Evolutionary conservation across 1,140 invertebrate species (phyloP), one percentile per base, ranked within the genome.

Genomic region (Oedothorax gibbosus): DNA sequence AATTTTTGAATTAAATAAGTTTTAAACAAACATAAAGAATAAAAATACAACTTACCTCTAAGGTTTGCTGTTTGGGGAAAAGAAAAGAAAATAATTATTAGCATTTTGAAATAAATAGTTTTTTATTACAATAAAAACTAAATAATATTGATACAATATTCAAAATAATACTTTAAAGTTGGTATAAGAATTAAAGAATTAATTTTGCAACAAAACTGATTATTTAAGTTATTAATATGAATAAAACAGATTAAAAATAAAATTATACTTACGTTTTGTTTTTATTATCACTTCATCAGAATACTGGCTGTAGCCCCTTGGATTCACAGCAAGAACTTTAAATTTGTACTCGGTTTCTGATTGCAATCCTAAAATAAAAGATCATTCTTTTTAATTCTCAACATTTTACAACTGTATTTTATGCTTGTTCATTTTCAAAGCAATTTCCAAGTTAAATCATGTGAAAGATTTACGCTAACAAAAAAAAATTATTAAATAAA

Each of bases 281-380:
- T 73, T 64, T 7, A 86, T 85, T 5, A 73, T 60, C 14, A 88
- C 50, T 64, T 85, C 85, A 53, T 88, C 88, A n/a, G 87, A 88
- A 77, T 87, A 88, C 2, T 62, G 72, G 71, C 86, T 87, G 64
- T 87, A 86, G 10, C 88, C 88, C 20, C 87, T 35, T 8, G 87
- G 86, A 83, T 88, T 88, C 6, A 86, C 78, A 35, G 88, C 88
- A 49, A 88, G 60, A 14, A 88, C 86, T 82, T 87, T 87, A 68
- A 88, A 88, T 51, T 85, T 85, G 82, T 88, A 88, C 15, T 85
- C 85, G 49, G 76, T 81, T 20, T 86, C 64, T 60, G 88, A 87
- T 12, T 88, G 77, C 15, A 88, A 87, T 20, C 87, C 85, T 86
- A 79, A 35, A 68, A 56, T 54, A 56, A 54, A 57, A 82, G 7